phyloP scores from a whole-genome alignment of 1,140 invertebrate genomes.

The Panagrolaimus sp. region DNA sequence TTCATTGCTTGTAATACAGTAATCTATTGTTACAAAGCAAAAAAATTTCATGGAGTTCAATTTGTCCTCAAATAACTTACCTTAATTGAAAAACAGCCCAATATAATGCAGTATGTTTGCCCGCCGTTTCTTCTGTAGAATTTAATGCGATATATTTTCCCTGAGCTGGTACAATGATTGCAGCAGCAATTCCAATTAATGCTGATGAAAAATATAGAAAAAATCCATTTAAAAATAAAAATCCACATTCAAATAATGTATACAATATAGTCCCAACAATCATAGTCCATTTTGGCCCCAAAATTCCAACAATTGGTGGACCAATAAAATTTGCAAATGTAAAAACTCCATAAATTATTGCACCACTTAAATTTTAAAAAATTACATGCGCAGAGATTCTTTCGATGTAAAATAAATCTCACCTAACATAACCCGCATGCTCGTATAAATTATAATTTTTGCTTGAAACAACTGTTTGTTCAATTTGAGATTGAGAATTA shows the following conservation, averaged over 20 bases:
- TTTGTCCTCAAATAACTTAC: conserved; percentile 14
- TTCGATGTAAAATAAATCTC: not conserved
- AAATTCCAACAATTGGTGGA: conserved; percentile 31
- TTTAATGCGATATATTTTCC: conserved; percentile 33
- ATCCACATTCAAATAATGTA: conserved; percentile 38
- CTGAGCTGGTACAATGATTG: conserved; percentile 32
- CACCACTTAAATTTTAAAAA: conserved; percentile 24
- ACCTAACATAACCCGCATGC: conserved; percentile 37
- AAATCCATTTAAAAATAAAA: conserved; percentile 37
- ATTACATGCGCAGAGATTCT: not conserved
- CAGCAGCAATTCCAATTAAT: conserved; percentile 43
- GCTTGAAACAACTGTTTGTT: conserved; percentile 35
- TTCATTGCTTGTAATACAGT: too few relatives aligned
- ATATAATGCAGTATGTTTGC: conserved; percentile 26
- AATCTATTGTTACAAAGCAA: not conserved
- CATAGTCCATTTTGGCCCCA: conserved; percentile 12
- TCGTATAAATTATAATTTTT: conserved; percentile 24
- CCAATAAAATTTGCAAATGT: conserved; percentile 46
- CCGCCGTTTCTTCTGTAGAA: conserved; percentile 28
- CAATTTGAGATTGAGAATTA: conserved; percentile 40
- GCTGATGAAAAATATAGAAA: conserved; percentile 44
- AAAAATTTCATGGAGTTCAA: not conserved
- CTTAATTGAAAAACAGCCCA: conserved; percentile 36
- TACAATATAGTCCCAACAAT: conserved; percentile 15
- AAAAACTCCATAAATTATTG: conserved; percentile 39